phyloP scores from a whole-genome alignment of 2,797 vertebrate genomes.

The Sebastes steindachneri region DNA sequence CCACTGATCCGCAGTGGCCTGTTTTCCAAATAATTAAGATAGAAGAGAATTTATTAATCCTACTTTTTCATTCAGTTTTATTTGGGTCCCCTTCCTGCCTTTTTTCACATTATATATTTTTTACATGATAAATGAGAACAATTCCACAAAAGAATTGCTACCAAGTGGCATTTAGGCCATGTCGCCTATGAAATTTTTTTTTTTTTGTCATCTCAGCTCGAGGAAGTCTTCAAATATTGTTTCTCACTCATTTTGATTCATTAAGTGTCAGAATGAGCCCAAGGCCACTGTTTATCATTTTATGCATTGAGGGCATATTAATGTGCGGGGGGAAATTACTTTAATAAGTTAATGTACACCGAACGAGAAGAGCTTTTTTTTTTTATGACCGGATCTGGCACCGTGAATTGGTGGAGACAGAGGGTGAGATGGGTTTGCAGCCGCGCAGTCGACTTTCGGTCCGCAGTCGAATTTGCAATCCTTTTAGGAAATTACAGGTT shows the following conservation, averaged over 20 bases:
- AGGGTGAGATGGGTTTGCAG: slow-evolving; percentile 46
- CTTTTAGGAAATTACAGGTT: slow-evolving; percentile 57
- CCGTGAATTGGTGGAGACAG: slow-evolving; percentile 47
- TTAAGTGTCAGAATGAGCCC: slow-evolving; percentile 41
- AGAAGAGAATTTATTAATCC: slow-evolving; percentile 51
- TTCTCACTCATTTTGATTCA: slow-evolving; percentile 63
- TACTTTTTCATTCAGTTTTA: slow-evolving; percentile 17
- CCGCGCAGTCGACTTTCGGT: slow-evolving; percentile 15
- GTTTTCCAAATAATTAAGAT: slow-evolving; percentile 56
- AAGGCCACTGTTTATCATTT: slow-evolving; percentile 59
- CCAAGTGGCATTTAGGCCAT: slow-evolving; percentile 49
- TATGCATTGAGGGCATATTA: slow-evolving; percentile 51
- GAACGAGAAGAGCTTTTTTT: slow-evolving; percentile 25
- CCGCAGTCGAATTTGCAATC: slow-evolving; percentile 44
- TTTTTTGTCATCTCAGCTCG: slow-evolving; percentile 40
- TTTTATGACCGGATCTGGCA: slow-evolving; percentile 52
- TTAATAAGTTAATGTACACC: slow-evolving; percentile 68
- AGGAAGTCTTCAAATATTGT: slow-evolving; percentile 54
- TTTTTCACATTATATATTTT: slow-evolving; percentile 4
- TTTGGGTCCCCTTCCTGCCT: slow-evolving; percentile 7
- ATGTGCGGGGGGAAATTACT: slow-evolving; percentile 48
- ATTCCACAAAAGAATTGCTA: slow-evolving; percentile 31
- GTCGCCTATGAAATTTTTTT: slow-evolving; percentile 32
- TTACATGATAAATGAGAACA: slow-evolving; percentile 39
- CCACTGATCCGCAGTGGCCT: slow-evolving; percentile 21